These are phyloP conservation scores for Diabrotica undecimpunctata DNA, from an alignment of 1,140 invertebrate genomes.

Conservation along the genomic window DNA sequence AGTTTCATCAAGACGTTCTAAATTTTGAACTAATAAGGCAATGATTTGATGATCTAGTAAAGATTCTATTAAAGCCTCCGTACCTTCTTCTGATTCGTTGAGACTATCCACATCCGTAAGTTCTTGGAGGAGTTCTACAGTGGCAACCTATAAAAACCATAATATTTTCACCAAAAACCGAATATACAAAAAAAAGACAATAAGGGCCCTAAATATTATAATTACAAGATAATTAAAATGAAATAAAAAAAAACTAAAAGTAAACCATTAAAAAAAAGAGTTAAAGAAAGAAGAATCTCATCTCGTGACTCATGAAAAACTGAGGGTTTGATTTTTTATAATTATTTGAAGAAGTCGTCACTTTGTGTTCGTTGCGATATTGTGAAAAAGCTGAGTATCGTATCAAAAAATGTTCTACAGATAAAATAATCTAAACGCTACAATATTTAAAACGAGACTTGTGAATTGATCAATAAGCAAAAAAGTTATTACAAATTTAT, in stretches of 20 bases:
- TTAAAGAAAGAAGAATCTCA: too few relatives aligned
- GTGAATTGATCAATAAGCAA: too few relatives aligned
- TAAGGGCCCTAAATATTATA: not conserved
- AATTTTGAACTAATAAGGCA: slow-evolving; percentile 87
- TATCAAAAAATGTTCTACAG: too few relatives aligned
- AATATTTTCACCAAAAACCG: too few relatives aligned
- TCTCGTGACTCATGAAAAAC: too few relatives aligned
- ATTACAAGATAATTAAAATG: not conserved
- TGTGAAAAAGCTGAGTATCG: too few relatives aligned
- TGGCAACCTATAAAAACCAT: slow-evolving; percentile 34
- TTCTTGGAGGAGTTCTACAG: slow-evolving; percentile 65
- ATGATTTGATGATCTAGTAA: slow-evolving; percentile 86
- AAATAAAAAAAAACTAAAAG: not conserved
- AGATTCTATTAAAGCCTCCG: slow-evolving; percentile 71
- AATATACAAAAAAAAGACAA: not conserved
- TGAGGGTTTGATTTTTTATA: too few relatives aligned
- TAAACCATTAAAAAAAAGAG: not conserved
- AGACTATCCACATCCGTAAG: slow-evolving; percentile 94
- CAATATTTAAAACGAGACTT: too few relatives aligned
- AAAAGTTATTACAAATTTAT: too few relatives aligned
- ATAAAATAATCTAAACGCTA: too few relatives aligned
- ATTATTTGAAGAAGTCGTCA: too few relatives aligned
- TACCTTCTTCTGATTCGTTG: slow-evolving; percentile 83
- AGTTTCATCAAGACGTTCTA: slow-evolving; percentile 89
- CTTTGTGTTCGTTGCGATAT: too few relatives aligned